Conservation (phyloP, 1,140 invertebrate genomes). For the Drosophila bifasciata region DNA sequence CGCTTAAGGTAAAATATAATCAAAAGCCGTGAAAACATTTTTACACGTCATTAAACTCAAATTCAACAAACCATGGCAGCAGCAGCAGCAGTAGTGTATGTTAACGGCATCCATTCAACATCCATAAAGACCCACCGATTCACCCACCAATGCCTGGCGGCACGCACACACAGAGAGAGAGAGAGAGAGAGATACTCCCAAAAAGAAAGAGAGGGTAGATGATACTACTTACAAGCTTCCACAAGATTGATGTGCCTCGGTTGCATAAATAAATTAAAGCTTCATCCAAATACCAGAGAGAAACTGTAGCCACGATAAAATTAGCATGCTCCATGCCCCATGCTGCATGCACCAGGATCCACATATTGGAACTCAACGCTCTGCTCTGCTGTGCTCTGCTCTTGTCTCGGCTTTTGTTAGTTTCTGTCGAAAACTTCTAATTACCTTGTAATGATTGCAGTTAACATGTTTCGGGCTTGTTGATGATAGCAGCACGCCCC, state of each 20-base stretch:
- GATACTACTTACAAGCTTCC: slow-evolving; percentile 55
- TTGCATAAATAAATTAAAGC: slow-evolving; percentile 76
- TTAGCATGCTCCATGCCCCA: no score
- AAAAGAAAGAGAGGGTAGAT: no score
- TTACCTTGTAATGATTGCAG: slow-evolving; percentile 71
- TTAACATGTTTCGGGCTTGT: slow-evolving; percentile 45
- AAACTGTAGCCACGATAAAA: not conserved
- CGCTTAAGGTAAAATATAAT: slow-evolving; percentile 82
- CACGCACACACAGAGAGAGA: slow-evolving; percentile 22
- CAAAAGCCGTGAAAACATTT: slow-evolving; percentile 83
- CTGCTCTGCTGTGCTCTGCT: not conserved
- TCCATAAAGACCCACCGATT: slow-evolving; percentile 30
- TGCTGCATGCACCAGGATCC: no score
- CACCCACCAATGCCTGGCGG: slow-evolving; percentile 27
- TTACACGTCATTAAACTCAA: slow-evolving; percentile 83
- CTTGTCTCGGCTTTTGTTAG: slow-evolving; percentile 31
- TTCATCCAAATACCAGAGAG: slow-evolving; percentile 13
- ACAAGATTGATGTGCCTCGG: slow-evolving; percentile 72
- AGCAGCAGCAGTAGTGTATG: slow-evolving; percentile 34
- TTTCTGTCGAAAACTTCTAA: slow-evolving; percentile 67
- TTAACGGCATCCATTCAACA: slow-evolving; percentile 61
- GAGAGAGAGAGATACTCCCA: not conserved
- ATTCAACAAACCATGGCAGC: slow-evolving; percentile 77
- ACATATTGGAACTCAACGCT: no score
- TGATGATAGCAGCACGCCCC: not conserved